phyloP scores from a whole-genome alignment of 2,888 invertebrate genomes.

The Stegophylla sp. region DNA sequence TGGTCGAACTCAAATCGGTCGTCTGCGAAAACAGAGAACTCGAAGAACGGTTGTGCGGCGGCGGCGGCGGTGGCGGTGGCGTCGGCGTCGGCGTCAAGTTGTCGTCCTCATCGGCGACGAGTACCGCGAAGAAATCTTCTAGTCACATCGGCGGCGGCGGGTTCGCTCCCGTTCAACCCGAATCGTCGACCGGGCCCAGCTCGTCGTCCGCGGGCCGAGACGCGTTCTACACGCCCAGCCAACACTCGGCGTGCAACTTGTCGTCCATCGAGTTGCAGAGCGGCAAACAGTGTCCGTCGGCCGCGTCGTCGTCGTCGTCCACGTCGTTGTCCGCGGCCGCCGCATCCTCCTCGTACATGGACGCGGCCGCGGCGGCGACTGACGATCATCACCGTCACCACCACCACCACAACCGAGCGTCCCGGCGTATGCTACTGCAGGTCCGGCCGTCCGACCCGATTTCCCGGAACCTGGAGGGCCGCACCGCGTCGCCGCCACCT shows the following conservation, averaged over 20 bases:
- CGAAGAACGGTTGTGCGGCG: slow-evolving; percentile 70
- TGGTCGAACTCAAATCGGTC: slow-evolving; percentile 71
- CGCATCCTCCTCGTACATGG: not conserved
- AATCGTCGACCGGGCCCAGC: slow-evolving; percentile 50
- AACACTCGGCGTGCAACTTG: slow-evolving; percentile 46
- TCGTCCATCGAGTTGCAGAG: slow-evolving; percentile 41
- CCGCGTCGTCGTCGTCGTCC: not conserved
- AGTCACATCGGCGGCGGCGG: slow-evolving; percentile 36
- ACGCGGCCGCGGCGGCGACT: not conserved
- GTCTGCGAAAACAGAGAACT: slow-evolving; percentile 69
- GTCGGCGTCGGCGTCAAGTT: slow-evolving; percentile 63
- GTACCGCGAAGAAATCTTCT: slow-evolving; percentile 28
- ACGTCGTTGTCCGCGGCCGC: not conserved
- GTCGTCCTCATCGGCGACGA: not conserved
- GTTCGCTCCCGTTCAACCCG: slow-evolving; percentile 38
- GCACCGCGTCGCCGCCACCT: slow-evolving; percentile 49
- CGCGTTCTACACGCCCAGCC: slow-evolving; percentile 40
- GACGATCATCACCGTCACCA: not conserved
- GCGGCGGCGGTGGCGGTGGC: slow-evolving; percentile 61
- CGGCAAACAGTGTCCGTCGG: slow-evolving; percentile 39
- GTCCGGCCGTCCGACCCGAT: slow-evolving; percentile 60
- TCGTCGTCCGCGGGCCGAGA: slow-evolving; percentile 47
- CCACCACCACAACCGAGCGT: slow-evolving; percentile 28
- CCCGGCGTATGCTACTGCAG: slow-evolving; percentile 40
- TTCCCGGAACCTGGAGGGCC: slow-evolving; percentile 58